Base-by-base conservation (phyloP, 2,113 vertebrate species). In the Rhinopomastus cyanomelas region DNA sequence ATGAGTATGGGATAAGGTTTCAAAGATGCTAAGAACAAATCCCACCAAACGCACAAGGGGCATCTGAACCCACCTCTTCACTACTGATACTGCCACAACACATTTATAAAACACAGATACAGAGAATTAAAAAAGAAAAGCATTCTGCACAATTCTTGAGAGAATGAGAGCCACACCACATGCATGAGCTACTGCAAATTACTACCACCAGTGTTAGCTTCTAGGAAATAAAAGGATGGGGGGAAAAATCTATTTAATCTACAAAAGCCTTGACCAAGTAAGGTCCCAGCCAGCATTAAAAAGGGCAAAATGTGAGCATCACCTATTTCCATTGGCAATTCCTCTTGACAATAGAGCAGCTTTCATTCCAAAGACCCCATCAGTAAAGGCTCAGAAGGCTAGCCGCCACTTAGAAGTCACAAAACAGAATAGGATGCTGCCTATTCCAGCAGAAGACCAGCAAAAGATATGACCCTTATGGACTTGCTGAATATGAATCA, bases 31-130 rank as follows among this genome's bases (percentile, higher is more conserved):
- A 37, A 59, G 64, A 85, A 52, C 23, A 73, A 89, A 55, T 77
- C 27, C n/a, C 48, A 66, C 22, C 29, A 52, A 65, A 53, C 4
- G 15, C 11, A 57, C 13, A 15, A 39, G 36, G n/a, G 27, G 51
- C 25, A 42, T 26, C 8, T 76, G 46, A 89, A 25, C 65, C 57
- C 56, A 16, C n/a, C 32, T 75, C 29, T 65, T 68, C 32, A 53
- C 72, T 1, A 2, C 2, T 66, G 23, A 34, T 2, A 30, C 30
- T 5, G 21, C 36, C 25, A 16, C 4, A 14, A 15, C 7, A 14
- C 22, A 11, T 55, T 91, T 61, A 42, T 46, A 46, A 85, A 87
- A 68, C 25, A 49, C 5, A 6, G 14, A 9, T 23, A 20, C 65
- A 62, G 8, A 42, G 36, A 82, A 66, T 10, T 46, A 5, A 49